Percentiles rank a stretch among this genome's conserved stretches.
phyloP scores from a whole-genome alignment of 2,797 vertebrate genomes.

The Muraenolepis orangiensis region DNA sequence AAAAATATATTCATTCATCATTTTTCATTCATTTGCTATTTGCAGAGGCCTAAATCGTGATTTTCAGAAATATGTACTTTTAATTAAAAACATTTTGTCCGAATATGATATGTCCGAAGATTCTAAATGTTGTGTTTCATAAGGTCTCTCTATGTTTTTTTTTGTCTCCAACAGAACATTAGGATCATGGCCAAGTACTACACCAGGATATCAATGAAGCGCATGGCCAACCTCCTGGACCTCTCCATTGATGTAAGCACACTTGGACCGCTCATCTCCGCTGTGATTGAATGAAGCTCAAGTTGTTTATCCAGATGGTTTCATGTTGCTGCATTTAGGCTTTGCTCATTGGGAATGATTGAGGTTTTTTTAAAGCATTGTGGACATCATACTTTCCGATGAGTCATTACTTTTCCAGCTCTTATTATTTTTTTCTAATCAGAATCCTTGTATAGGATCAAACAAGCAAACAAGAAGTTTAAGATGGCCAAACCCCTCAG shows the following conservation, averaged over 20 bases:
- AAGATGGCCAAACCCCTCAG: not conserved
- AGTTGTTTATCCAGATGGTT: not conserved
- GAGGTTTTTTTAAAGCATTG: not conserved
- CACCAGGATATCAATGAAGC: slow-evolving; percentile 96
- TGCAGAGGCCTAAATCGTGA: too few relatives aligned
- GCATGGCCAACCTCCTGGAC: slow-evolving; percentile 94
- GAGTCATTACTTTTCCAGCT: not conserved
- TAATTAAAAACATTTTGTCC: too few relatives aligned
- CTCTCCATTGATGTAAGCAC: slow-evolving; percentile 91
- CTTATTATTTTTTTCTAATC: too few relatives aligned
- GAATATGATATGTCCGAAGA: not conserved
- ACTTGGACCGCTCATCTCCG: not conserved
- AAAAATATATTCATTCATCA: too few relatives aligned
- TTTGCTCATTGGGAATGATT: not conserved
- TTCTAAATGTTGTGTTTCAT: slow-evolving; percentile 13
- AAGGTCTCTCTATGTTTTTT: slow-evolving; percentile 20
- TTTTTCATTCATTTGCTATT: too few relatives aligned
- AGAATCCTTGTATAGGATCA: not conserved
- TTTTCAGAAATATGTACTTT: too few relatives aligned
- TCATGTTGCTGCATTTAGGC: not conserved
- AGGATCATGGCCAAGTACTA: slow-evolving; percentile 99
- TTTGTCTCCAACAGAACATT: slow-evolving; percentile 83
- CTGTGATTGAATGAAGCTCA: not conserved
- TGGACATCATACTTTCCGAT: not conserved
- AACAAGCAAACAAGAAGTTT: not conserved